Evolutionary conservation across 2,797 vertebrate species (phyloP).

Genomic region (Phataginus tricuspis): DNA sequence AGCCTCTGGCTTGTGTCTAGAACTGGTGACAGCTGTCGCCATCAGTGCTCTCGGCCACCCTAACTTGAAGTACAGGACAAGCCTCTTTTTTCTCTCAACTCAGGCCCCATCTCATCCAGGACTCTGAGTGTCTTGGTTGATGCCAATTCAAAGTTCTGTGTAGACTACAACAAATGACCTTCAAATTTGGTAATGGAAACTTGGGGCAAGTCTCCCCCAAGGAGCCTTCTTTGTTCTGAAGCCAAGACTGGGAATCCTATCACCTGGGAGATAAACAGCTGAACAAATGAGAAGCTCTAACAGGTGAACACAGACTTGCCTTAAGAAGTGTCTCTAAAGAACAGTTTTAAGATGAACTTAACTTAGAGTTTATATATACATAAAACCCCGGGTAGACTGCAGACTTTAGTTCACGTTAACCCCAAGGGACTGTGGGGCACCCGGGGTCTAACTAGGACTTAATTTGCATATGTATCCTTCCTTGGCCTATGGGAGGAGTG

Average conservation of each 20-base stretch:
- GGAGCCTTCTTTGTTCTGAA: not conserved
- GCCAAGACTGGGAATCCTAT: not conserved
- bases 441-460: not conserved
- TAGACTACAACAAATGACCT: not conserved
- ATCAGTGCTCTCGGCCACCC: not conserved
- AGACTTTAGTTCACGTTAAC: not conserved
- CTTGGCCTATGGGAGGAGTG: not conserved
- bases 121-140: not conserved
- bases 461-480: not conserved
- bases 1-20: not conserved
- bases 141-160: not conserved
- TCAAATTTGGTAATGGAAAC: constrained; percentile 6
- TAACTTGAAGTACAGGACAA: not conserved
- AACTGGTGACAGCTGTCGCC: not conserved
- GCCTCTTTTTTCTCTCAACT: constrained; percentile 11
- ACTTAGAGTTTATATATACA: not conserved
- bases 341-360: not conserved
- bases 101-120: not conserved
- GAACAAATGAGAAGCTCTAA: not conserved
- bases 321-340: not conserved
- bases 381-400: not conserved
- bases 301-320: not conserved
- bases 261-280: not conserved
- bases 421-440: not conserved
- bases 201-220: not conserved